A percentile compares a stretch with the other conserved stretches of the same genome.
These are phyloP conservation scores for Microplitis manilae DNA, from an alignment of 2,888 invertebrate genomes.

Conservation along the genomic window DNA sequence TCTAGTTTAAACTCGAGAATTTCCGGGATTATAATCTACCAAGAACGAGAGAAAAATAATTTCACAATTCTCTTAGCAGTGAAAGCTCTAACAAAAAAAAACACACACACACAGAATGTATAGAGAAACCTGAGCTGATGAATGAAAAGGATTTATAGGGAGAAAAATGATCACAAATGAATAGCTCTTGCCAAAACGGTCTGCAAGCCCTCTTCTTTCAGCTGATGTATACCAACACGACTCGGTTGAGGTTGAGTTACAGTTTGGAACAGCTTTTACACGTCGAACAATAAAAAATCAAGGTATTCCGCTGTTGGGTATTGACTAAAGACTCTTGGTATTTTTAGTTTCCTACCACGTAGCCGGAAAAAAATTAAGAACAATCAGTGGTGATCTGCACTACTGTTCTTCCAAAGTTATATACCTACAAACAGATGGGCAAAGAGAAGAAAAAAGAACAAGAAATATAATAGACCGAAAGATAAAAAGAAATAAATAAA, in stretches of 20 bases:
- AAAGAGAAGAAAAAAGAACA: slow-evolving; percentile 10
- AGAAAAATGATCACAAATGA: background rate
- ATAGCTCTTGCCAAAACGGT: background rate
- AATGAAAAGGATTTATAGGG: background rate
- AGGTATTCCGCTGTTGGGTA: slow-evolving; percentile 37
- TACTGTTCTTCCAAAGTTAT: slow-evolving; percentile 49
- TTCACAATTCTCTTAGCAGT: too few relatives aligned
- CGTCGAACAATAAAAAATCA: slow-evolving; percentile 27
- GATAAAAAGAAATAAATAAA: background rate
- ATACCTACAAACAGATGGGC: background rate
- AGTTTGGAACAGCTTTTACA: background rate
- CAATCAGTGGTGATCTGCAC: slow-evolving; percentile 62
- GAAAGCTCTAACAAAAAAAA: too few relatives aligned
- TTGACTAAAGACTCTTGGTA: background rate
- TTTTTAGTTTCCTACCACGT: slow-evolving; percentile 59
- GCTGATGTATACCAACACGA: background rate
- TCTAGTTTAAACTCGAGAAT: background rate
- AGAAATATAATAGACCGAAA: background rate
- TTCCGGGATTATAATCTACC: slow-evolving; percentile 1
- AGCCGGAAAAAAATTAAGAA: slow-evolving; percentile 60
- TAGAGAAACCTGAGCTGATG: background rate
- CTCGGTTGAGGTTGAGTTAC: background rate
- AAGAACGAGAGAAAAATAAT: background rate
- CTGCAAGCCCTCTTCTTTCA: background rate
- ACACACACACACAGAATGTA: too few relatives aligned